phyloP scores from a whole-genome alignment of 2,113 vertebrate species.

The Australoheros scitulus region DNA sequence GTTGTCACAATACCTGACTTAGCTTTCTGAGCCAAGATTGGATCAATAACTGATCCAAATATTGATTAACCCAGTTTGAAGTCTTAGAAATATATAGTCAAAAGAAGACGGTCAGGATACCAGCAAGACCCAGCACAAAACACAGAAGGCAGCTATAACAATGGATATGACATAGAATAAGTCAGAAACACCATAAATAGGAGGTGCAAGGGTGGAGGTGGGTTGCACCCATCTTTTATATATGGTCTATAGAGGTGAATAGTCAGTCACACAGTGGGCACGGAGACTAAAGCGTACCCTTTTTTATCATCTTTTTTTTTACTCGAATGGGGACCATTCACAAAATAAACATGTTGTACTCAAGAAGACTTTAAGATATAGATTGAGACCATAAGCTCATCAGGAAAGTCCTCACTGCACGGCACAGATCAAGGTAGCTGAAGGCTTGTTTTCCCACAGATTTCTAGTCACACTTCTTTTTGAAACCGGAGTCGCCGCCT shows the following conservation, averaged over 20 bases:
- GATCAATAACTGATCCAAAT: not conserved
- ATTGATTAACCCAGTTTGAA: not conserved
- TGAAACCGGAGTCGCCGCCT: not conserved
- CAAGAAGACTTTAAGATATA: not conserved
- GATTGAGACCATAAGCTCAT: not conserved
- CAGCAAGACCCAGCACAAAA: not conserved
- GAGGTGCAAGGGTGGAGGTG: not conserved
- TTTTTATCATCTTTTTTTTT: not conserved
- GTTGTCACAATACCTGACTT: not conserved
- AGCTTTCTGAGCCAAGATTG: not conserved
- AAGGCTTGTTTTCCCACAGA: not conserved
- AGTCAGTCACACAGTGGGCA: not conserved
- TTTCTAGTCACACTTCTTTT: not conserved
- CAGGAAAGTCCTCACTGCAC: not conserved
- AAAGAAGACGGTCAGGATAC: not conserved
- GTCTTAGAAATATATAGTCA: not conserved
- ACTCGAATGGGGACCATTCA: not conserved
- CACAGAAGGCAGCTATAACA: not conserved
- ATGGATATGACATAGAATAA: not conserved
- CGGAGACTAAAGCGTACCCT: not conserved
- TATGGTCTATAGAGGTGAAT: not conserved
- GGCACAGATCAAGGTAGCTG: not conserved
- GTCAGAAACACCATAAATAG: not conserved
- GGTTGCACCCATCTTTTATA: not conserved
- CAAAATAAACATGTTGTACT: not conserved